Percentiles rank a stretch among this genome's conserved stretches.
phyloP scores from a whole-genome alignment of 2,797 vertebrate species.

The Eremophila alpestris region DNA sequence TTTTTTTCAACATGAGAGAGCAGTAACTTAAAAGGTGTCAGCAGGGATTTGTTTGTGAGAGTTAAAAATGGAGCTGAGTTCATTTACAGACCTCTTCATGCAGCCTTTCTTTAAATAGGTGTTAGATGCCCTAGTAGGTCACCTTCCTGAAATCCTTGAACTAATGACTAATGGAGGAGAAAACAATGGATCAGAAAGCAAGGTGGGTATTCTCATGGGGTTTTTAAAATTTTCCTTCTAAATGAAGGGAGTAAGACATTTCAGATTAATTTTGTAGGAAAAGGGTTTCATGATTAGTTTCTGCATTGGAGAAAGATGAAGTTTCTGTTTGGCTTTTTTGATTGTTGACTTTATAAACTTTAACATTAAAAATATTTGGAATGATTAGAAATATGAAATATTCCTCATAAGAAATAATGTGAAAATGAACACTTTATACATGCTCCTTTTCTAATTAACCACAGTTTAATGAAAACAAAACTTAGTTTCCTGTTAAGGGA shows the following conservation, averaged over 20 bases:
- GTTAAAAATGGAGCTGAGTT: neutral
- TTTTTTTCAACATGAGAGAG: neutral
- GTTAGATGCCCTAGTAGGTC: slow-evolving; percentile 88
- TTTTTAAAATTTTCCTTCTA: neutral
- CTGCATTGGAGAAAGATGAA: neutral
- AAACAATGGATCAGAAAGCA: slow-evolving; percentile 83
- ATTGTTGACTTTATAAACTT: neutral
- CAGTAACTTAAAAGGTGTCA: neutral
- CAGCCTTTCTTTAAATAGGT: slow-evolving; percentile 80
- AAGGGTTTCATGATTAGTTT: neutral
- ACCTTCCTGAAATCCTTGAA: slow-evolving; percentile 91
- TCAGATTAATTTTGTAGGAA: neutral
- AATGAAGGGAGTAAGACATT: neutral
- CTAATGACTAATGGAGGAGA: slow-evolving; percentile 86
- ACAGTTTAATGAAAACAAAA: neutral
- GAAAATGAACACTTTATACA: neutral
- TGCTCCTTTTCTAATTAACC: neutral
- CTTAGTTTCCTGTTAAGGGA: neutral
- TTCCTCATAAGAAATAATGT: neutral
- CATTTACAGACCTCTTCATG: slow-evolving; percentile 5
- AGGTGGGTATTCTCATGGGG: slow-evolving; percentile 71
- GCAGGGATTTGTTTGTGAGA: neutral
- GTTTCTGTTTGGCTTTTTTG: neutral
- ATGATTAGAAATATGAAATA: neutral
- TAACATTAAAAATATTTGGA: neutral